Percentiles rank a stretch among this genome's conserved stretches.
Evolutionary conservation across 2,888 invertebrate genomes (phyloP).

Genomic region (Pandemis heparana): DNA sequence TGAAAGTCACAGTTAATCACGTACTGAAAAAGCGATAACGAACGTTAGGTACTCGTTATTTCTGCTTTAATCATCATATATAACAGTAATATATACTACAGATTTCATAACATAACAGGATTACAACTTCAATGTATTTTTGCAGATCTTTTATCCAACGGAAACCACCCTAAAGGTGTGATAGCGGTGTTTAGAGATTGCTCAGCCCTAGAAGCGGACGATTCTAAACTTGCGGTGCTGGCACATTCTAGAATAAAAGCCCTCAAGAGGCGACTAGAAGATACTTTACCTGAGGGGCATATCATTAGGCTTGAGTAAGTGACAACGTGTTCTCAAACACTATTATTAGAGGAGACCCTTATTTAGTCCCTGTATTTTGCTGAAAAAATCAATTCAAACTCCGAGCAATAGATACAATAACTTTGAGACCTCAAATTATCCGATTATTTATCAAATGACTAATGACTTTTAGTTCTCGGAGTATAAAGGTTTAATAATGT

Average conservation of each 20-base stretch:
- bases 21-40: not conserved
- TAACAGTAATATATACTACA: not conserved
- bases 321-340: not conserved
- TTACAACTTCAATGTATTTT: not conserved
- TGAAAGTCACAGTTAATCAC: not conserved
- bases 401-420: no score
- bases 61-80: not conserved
- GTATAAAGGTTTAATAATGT: no score
- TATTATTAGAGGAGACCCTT: no score
- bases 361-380: no score
- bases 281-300: conserved; percentile 77
- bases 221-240: conserved; percentile 68
- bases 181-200: conserved; percentile 79
- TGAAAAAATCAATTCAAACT: no score
- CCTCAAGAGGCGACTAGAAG: conserved; percentile 73
- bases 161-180: conserved; percentile 75
- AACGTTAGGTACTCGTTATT: not conserved
- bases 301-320: conserved; percentile 82
- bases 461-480: no score
- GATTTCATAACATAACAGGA: not conserved
- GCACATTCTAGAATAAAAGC: conserved; percentile 72
- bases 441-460: no score
- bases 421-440: no score
- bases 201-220: conserved; percentile 68
- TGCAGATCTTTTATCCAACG: conserved; percentile 71